These are phyloP conservation scores for Noctua comes DNA, from an alignment of 2,888 invertebrate genomes.

Conservation along the genomic window DNA sequence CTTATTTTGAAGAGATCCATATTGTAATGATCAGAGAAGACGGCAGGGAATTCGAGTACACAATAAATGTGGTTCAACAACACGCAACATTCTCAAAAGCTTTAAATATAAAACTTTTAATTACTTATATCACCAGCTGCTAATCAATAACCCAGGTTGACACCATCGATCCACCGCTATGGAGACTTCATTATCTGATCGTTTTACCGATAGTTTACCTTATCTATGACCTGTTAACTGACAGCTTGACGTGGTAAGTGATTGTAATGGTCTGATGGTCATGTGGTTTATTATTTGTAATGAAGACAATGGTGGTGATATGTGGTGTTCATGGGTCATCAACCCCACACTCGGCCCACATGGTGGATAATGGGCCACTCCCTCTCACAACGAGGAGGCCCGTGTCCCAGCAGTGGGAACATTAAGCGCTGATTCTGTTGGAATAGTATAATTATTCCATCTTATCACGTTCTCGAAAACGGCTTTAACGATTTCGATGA, in stretches of 20 bases:
- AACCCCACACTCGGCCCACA: not conserved
- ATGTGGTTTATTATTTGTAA: conserved; percentile 6
- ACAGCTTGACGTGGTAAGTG: conserved; percentile 38
- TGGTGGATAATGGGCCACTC: not conserved
- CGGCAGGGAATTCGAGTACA: no score
- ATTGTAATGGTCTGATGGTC: conserved; percentile 16
- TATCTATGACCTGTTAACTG: conserved; percentile 30
- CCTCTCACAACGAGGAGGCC: not conserved
- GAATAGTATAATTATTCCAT: not conserved
- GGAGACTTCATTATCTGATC: conserved; percentile 40
- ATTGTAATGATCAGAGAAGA: no score
- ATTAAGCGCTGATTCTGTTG: not conserved
- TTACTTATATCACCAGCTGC: not conserved
- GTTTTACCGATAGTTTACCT: conserved; percentile 13
- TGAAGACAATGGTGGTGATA: not conserved
- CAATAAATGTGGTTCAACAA: not conserved
- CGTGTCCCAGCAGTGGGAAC: not conserved
- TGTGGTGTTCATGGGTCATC: not conserved
- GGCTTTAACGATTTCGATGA: not conserved
- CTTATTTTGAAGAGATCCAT: not conserved
- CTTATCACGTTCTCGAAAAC: not conserved
- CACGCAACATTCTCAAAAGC: not conserved
- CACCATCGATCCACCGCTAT: conserved; percentile 25
- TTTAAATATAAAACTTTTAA: not conserved
- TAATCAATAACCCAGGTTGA: conserved; percentile 16